Evolutionary conservation across 2,888 invertebrate species (phyloP).

Genomic region (Craniophora ligustri): DNA sequence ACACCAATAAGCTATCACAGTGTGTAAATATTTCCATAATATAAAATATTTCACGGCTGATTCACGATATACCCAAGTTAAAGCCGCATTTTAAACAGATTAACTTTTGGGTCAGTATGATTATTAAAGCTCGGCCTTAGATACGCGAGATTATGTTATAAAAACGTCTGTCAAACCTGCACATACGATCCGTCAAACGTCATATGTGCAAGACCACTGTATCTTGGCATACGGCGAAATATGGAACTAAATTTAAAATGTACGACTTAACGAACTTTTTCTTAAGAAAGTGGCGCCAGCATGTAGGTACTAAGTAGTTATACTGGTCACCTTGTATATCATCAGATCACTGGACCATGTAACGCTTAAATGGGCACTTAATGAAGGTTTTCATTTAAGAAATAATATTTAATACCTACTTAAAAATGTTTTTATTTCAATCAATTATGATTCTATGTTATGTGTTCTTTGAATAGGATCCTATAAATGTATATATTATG

Average conservation of each 20-base stretch:
- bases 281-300: background rate
- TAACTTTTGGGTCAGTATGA: constrained; percentile 51
- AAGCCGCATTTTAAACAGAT: constrained; percentile 50
- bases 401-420: background rate
- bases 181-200: constrained; percentile 50
- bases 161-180: constrained; percentile 51
- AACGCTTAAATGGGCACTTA: constrained; percentile 9
- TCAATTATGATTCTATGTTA: background rate
- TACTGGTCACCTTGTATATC: constrained; percentile 21
- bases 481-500: no score
- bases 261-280: background rate
- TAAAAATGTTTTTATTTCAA: background rate
- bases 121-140: constrained; percentile 51
- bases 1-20: no score
- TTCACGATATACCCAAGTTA: constrained; percentile 33
- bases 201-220: constrained; percentile 5
- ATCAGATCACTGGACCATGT: constrained; percentile 16
- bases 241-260: background rate
- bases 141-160: constrained; percentile 52
- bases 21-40: background rate
- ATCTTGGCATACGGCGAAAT: background rate
- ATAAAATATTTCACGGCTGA: constrained; percentile 8
- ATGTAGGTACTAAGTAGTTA: background rate
- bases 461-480: background rate
- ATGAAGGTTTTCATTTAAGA: constrained; percentile 20